A percentile compares a stretch with the other conserved stretches of the same genome.
Conservation (phyloP, 2,888 invertebrate genomes). For the Cantharis flavilabris region DNA sequence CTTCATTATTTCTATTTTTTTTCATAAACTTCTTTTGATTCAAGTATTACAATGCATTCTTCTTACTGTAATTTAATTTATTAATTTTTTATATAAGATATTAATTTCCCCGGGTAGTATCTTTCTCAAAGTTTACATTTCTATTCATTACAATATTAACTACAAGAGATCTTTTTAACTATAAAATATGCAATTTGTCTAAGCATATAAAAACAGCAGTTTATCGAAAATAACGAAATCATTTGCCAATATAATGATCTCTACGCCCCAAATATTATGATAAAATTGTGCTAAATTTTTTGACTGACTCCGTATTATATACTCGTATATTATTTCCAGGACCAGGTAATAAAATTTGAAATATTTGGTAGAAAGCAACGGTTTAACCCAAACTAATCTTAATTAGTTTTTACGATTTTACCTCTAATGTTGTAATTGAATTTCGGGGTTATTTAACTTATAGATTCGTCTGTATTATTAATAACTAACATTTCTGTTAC, state of each 20-base stretch:
- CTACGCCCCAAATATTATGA: background rate
- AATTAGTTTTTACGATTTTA: background rate
- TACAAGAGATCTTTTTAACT: background rate
- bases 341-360: background rate
- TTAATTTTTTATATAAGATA: background rate
- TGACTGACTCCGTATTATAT: background rate
- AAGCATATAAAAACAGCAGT: background rate
- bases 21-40: background rate
- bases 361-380: background rate
- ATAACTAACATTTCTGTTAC: background rate
- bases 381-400: background rate
- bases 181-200: background rate
- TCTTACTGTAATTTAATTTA: background rate
- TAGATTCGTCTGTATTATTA: background rate
- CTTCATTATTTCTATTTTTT: background rate
- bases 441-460: background rate
- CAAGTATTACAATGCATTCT: background rate
- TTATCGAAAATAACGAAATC: background rate
- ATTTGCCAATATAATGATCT: background rate
- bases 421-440: background rate
- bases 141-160: background rate
- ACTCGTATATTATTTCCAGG: background rate
- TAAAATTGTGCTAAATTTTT: background rate
- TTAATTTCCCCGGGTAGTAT: background rate
- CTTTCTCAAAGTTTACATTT: background rate